Evolutionary conservation across 2,113 vertebrate genomes (phyloP).

Genomic region (Paracanthobrama guichenoti): DNA sequence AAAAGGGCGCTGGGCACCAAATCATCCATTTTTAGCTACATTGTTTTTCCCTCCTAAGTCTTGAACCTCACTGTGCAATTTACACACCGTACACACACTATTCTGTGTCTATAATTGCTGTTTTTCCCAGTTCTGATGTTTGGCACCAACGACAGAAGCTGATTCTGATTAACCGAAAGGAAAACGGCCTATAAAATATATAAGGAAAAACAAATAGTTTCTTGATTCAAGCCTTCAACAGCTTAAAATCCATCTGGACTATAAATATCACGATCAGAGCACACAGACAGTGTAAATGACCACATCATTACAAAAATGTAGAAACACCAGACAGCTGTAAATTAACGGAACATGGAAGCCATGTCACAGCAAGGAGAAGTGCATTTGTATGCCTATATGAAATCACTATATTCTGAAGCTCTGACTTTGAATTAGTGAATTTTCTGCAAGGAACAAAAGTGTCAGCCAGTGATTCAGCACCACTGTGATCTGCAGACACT

Average conservation of each 20-base stretch:
- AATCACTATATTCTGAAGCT: neutral
- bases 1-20: neutral
- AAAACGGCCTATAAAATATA: neutral
- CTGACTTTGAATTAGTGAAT: neutral
- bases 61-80: neutral
- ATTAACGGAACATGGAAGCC: neutral
- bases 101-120: neutral
- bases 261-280: neutral
- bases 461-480: neutral
- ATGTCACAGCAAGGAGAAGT: constrained; percentile 42
- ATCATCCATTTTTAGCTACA: too few relatives aligned
- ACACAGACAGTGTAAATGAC: neutral
- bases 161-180: neutral
- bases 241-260: neutral
- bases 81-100: neutral
- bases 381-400: neutral
- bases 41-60: neutral
- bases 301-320: neutral
- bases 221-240: neutral
- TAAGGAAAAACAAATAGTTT: neutral
- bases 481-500: neutral
- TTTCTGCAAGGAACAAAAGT: neutral
- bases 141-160: neutral
- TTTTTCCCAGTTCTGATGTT: neutral
- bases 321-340: neutral